These are phyloP conservation scores for Indri indri DNA, from an alignment of 2,113 vertebrate genomes.

Conservation along the genomic window DNA sequence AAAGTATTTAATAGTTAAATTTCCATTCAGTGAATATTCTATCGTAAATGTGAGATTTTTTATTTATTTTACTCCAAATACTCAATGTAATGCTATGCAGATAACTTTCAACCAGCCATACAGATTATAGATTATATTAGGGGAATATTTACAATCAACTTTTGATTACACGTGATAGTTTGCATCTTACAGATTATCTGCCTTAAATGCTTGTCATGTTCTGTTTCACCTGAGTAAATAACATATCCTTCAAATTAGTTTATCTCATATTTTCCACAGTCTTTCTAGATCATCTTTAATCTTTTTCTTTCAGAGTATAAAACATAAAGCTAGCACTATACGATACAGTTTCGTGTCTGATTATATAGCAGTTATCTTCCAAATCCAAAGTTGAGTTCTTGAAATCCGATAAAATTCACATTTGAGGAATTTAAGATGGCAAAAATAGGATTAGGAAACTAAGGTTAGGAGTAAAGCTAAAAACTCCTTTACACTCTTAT, in stretches of 20 bases:
- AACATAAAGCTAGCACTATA: not conserved
- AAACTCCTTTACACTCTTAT: not conserved
- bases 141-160: not conserved
- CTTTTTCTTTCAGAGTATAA: constrained; percentile 8
- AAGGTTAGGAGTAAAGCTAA: not conserved
- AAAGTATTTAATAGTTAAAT: not conserved
- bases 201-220: not conserved
- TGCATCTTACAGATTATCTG: not conserved
- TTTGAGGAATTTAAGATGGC: constrained; percentile 24
- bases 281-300: not conserved
- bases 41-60: not conserved
- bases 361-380: not conserved
- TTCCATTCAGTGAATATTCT: constrained; percentile 20
- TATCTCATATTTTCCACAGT: not conserved
- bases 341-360: not conserved
- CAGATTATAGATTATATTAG: not conserved
- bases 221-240: constrained; percentile 21
- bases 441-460: not conserved
- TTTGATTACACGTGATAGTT: not conserved
- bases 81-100: not conserved
- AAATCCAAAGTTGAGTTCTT: not conserved
- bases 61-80: not conserved
- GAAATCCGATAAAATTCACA: not conserved
- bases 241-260: not conserved
- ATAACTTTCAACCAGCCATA: not conserved